These are phyloP conservation scores for Coelopa frigida DNA, from an alignment of 1,140 invertebrate genomes.

Conservation along the genomic window DNA sequence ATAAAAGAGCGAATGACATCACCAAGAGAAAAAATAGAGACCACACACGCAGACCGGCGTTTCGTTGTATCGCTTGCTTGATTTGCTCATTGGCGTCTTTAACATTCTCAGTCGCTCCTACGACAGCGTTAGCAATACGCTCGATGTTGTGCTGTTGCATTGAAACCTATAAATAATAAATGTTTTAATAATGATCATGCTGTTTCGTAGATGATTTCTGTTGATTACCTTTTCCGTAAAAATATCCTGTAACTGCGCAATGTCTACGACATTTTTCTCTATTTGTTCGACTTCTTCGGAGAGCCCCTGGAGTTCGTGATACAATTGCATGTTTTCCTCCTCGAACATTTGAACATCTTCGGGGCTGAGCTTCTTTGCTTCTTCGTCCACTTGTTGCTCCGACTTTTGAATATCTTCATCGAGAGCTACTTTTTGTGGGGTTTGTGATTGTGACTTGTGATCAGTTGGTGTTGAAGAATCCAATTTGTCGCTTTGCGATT, in stretches of 20 bases:
- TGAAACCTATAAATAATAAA: conserved; percentile 49
- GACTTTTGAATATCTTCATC: conserved; percentile 37
- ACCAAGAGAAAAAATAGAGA: conserved; percentile 93
- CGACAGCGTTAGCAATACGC: conserved; percentile 74
- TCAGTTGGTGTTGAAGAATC: too few relatives aligned
- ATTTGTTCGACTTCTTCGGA: conserved; percentile 76
- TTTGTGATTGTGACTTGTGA: too few relatives aligned
- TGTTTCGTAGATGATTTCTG: too few relatives aligned
- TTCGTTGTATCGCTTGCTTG: conserved; percentile 89
- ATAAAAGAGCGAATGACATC: conserved; percentile 90
- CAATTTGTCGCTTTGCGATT: too few relatives aligned
- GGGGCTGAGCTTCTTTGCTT: conserved; percentile 61
- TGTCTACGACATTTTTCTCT: conserved; percentile 89
- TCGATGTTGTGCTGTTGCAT: conserved; percentile 93
- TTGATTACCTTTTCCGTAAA: conserved; percentile 95
- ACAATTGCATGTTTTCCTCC: conserved; percentile 72
- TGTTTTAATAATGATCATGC: background rate
- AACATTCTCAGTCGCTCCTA: conserved; percentile 90
- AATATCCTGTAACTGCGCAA: conserved; percentile 91
- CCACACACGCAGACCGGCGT: conserved; percentile 88
- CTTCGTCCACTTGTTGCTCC: conserved; percentile 30
- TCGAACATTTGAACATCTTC: conserved; percentile 90
- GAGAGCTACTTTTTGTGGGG: conserved; percentile 25
- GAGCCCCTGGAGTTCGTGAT: conserved; percentile 77
- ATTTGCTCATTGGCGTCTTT: conserved; percentile 96